Percentiles rank a stretch among this genome's conserved stretches.
phyloP scores from a whole-genome alignment of 2,888 invertebrate species.

The Platycheirus albimanus region DNA sequence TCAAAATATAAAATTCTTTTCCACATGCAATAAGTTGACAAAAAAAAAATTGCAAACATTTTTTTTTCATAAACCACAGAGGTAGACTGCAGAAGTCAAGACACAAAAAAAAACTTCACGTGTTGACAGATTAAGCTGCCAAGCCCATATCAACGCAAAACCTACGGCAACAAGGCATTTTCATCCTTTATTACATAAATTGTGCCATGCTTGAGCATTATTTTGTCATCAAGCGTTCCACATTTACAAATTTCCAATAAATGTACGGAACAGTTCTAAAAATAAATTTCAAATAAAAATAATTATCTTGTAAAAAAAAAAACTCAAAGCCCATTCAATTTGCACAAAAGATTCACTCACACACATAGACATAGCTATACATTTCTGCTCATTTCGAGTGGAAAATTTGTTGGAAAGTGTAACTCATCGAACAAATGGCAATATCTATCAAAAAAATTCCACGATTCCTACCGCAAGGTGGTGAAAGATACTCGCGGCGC shows the following conservation, averaged over 20 bases:
- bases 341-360: slow-evolving; percentile 6
- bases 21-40: neutral
- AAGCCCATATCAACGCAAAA: slow-evolving; percentile 10
- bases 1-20: neutral
- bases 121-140: slow-evolving; percentile 36
- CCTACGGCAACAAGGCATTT: slow-evolving; percentile 19
- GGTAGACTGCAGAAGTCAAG: neutral
- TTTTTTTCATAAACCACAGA: slow-evolving; percentile 6
- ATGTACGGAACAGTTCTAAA: slow-evolving; percentile 29
- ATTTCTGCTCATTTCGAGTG: slow-evolving; percentile 32
- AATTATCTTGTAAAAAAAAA: neutral
- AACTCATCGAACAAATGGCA: slow-evolving; percentile 10
- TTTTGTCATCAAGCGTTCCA: slow-evolving; percentile 44
- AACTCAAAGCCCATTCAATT: slow-evolving; percentile 22
- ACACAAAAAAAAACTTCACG: slow-evolving; percentile 16
- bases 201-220: slow-evolving; percentile 32
- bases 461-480: slow-evolving; percentile 25
- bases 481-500: slow-evolving; percentile 1
- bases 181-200: slow-evolving; percentile 54
- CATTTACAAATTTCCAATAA: slow-evolving; percentile 43
- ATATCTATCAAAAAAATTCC: neutral
- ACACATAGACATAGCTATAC: no score
- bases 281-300: slow-evolving; percentile 29
- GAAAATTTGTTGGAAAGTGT: neutral
- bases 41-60: neutral